phyloP scores from a whole-genome alignment of 2,113 vertebrate species.

The Periophthalmus modestus region DNA sequence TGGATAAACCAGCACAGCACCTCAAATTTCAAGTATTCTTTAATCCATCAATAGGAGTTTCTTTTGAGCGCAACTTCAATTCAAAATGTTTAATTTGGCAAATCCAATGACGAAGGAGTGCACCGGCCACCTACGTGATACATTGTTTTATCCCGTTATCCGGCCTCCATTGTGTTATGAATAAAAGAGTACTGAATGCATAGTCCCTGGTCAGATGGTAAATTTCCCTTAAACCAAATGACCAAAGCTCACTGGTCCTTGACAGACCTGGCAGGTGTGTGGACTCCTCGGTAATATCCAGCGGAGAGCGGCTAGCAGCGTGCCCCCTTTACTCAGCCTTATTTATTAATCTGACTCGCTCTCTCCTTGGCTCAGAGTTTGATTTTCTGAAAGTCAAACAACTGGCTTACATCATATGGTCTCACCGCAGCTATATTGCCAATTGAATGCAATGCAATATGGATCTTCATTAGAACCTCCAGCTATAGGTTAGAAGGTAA shows the following conservation, averaged over 20 bases:
- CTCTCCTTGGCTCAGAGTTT: conserved; percentile 50
- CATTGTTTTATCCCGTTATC: conserved; percentile 55
- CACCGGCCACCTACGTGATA: conserved; percentile 66
- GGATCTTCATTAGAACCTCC: background rate
- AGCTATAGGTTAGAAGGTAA: background rate
- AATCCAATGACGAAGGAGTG: conserved; percentile 47
- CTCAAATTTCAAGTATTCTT: conserved; percentile 3
- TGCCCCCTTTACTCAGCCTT: conserved; percentile 65
- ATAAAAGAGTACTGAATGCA: conserved; percentile 73
- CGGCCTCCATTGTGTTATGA: conserved; percentile 64
- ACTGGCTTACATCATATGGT: conserved; percentile 19
- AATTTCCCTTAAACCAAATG: conserved; percentile 80
- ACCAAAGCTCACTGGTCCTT: conserved; percentile 75
- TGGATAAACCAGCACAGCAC: background rate
- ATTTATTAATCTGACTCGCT: conserved; percentile 70
- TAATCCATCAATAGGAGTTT: conserved; percentile 26
- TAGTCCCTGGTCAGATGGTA: conserved; percentile 53
- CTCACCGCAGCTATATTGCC: background rate
- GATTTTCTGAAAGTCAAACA: conserved; percentile 55
- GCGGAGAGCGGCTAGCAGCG: conserved; percentile 51
- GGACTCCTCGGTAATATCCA: conserved; percentile 61
- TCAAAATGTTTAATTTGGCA: conserved; percentile 67
- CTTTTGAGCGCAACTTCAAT: conserved; percentile 47
- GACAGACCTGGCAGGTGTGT: conserved; percentile 70
- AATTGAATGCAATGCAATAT: background rate